Conservation (phyloP, 2,113 vertebrate species). For the Corynorhinus townsendii region DNA sequence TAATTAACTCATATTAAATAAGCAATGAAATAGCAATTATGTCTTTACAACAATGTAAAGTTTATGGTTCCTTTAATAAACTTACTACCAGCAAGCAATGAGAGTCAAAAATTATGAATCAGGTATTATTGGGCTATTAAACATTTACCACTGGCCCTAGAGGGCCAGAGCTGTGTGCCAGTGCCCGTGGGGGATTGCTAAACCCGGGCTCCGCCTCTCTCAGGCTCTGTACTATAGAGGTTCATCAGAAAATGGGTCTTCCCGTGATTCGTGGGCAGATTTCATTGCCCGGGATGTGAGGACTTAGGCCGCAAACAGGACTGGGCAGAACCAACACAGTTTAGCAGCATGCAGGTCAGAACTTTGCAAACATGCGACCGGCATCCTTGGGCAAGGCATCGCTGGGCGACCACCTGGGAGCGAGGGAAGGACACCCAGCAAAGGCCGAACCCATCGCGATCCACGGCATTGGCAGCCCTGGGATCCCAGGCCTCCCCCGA, state of each 20-base stretch:
- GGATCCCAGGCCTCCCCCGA: background rate
- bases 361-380: background rate
- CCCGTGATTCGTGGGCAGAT: background rate
- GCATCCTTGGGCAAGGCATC: accelerated
- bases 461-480: background rate
- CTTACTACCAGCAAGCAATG: slow-evolving; percentile 77
- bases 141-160: slow-evolving; percentile 77
- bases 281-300: slow-evolving; percentile 30
- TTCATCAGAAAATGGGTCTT: slow-evolving; percentile 42
- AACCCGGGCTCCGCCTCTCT: slow-evolving; percentile 62
- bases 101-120: slow-evolving; percentile 81
- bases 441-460: background rate
- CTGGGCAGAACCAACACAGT: background rate
- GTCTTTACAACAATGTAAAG: slow-evolving; percentile 78
- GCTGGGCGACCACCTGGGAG: accelerated
- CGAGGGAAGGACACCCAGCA: background rate
- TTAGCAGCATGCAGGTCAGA: background rate
- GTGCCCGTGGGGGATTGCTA: slow-evolving; percentile 48
- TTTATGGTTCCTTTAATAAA: slow-evolving; percentile 84
- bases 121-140: slow-evolving; percentile 82
- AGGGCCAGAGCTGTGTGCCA: slow-evolving; percentile 64
- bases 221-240: background rate
- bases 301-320: background rate
- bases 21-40: slow-evolving; percentile 80
- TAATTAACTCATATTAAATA: slow-evolving; percentile 83